Base-by-base conservation (phyloP, 2,888 invertebrate genomes). In the Gnatocerus cornutus region DNA sequence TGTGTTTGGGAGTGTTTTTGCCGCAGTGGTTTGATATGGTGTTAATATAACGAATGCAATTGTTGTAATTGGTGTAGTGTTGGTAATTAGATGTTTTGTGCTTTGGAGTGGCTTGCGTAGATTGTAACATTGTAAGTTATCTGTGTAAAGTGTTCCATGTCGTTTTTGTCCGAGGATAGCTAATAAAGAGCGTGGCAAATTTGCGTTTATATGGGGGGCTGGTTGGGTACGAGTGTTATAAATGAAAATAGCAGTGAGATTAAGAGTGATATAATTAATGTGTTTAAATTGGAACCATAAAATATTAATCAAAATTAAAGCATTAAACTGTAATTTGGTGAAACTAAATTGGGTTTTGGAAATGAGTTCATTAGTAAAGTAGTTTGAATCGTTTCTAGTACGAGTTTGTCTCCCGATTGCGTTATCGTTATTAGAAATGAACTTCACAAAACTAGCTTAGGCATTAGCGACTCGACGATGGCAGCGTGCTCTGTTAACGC, bases 331-430 rank as follows among this genome's bases (percentile, higher is more conserved):
- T 73, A 74, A 75, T 75, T 76, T 72, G 74, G 68, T 67, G 68
- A 71, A 75, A 72, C 74, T 72, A 78, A 78, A 79, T 79, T 79
- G 75, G 75, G 72, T 76, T 78, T 76, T 71, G 64, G 68, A 62
- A 73, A 74, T 69, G 62, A 73, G 69, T 73, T 73, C 74, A 73
- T 74, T 74, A 73, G 69, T 73, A 69, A 74, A 74, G 73, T 71
- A 74, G 73, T 76, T 75, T 73, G 75, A 72, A 73, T 73, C 73
- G 72, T 71, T 75, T 71, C 66, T 73, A 73, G 72, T 68, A 71
- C 65, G 74, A 73, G 72, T 72, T 74, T 73, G 72, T 71, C 72
- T 73, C 74, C 68, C 71, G 71, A 74, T 75, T 74, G 74, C 73
- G 73, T 75, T 74, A 74, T 75, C 76, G 74, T 75, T 76, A 78